These are phyloP conservation scores for Hyperoplus lanceolatus DNA, from an alignment of 2,797 vertebrate genomes.

Conservation along the genomic window DNA sequence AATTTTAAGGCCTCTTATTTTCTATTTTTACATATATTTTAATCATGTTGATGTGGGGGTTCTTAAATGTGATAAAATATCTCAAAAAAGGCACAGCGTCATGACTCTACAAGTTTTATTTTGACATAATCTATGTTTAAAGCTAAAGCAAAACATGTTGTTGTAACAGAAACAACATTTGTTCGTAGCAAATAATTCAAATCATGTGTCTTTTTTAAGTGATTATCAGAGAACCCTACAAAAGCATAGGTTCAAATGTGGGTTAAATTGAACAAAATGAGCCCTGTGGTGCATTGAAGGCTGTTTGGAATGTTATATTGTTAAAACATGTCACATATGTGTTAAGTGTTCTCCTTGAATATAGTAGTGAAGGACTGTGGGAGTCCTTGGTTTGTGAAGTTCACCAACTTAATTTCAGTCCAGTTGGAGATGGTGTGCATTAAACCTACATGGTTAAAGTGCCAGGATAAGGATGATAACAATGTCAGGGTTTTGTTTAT, in stretches of 20 bases:
- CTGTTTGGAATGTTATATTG: neutral
- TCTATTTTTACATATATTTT: conserved; percentile 31
- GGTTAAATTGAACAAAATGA: neutral
- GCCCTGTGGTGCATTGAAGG: neutral
- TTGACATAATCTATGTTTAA: neutral
- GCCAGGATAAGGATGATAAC: neutral
- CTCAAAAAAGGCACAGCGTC: neutral
- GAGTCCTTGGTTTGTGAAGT: neutral
- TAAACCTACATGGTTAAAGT: neutral
- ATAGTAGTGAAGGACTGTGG: neutral
- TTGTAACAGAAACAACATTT: neutral
- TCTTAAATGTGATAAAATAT: conserved; percentile 1
- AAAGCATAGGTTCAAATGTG: neutral
- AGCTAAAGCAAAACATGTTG: neutral
- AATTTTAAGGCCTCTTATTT: conserved; percentile 19
- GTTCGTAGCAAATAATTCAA: neutral
- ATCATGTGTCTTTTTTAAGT: neutral
- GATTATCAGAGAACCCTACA: neutral
- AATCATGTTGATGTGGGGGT: neutral
- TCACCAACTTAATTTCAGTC: neutral
- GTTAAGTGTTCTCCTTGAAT: neutral
- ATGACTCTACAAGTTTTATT: neutral
- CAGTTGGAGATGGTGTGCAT: neutral
- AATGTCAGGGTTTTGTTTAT: too few species aligned
- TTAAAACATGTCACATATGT: neutral